phyloP scores from a whole-genome alignment of 1,140 invertebrate species.

The Eumeta japonica region DNA sequence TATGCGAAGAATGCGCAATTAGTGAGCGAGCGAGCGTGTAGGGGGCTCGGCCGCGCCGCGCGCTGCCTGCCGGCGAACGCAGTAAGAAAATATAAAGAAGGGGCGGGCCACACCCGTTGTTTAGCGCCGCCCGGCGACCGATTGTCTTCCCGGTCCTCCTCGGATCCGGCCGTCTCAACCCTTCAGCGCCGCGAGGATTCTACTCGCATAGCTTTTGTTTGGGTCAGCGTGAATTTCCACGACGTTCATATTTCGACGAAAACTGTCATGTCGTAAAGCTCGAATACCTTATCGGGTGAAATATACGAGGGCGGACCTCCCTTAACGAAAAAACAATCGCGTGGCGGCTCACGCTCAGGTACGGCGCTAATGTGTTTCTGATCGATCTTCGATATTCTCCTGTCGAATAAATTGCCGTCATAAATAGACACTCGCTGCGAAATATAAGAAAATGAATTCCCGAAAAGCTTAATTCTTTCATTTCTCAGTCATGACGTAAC shows the following conservation, averaged over 20 bases:
- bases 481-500: too few species aligned
- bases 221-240: constrained; percentile 51
- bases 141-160: constrained; percentile 54
- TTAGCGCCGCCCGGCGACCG: constrained; percentile 48
- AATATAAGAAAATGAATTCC: too few species aligned
- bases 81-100: constrained; percentile 68
- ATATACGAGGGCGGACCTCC: constrained; percentile 10
- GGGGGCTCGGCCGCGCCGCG: constrained; percentile 51
- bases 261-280: neutral
- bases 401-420: constrained; percentile 37
- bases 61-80: constrained; percentile 53
- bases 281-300: constrained; percentile 11
- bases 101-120: constrained; percentile 50
- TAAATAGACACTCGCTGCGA: too few species aligned
- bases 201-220: constrained; percentile 48
- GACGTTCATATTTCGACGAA: constrained; percentile 28
- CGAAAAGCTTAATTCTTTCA: too few species aligned
- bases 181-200: constrained; percentile 35
- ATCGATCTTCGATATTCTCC: constrained; percentile 46
- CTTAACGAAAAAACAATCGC: constrained; percentile 21
- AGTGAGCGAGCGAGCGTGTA: constrained; percentile 69
- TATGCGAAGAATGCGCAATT: constrained; percentile 89
- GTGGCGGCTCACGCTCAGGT: constrained; percentile 16
- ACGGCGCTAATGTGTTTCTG: constrained; percentile 51
- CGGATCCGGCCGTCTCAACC: constrained; percentile 51